Percentiles rank a stretch among this genome's conserved stretches.
These are phyloP conservation scores for Brachypterus glaber DNA, from an alignment of 2,888 invertebrate species.

Conservation along the genomic window DNA sequence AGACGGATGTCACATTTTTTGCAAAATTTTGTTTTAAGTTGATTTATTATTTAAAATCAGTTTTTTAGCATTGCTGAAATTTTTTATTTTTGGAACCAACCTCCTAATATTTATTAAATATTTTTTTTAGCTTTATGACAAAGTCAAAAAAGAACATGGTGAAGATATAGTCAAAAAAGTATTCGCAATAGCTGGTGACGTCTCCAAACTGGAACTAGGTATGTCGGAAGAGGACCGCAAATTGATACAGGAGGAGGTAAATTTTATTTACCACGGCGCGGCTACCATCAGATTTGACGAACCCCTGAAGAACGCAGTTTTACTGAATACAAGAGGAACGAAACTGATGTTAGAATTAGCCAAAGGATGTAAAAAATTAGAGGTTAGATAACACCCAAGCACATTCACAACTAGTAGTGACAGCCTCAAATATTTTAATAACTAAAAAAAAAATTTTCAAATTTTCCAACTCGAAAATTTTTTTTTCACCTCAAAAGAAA, in stretches of 20 bases:
- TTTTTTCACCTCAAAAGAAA: no score
- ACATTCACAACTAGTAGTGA: no score
- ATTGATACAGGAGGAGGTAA: conserved; percentile 55
- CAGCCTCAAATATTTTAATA: no score
- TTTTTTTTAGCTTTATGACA: conserved; percentile 70
- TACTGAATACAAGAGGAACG: conserved; percentile 88
- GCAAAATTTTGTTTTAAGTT: no score
- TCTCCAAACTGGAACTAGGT: conserved; percentile 56
- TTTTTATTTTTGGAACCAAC: no score
- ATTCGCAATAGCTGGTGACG: conserved; percentile 64
- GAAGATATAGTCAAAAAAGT: conserved; percentile 56
- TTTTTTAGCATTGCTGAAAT: no score
- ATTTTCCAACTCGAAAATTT: no score
- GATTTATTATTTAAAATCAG: no score
- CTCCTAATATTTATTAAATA: no score
- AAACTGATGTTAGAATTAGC: conserved; percentile 78
- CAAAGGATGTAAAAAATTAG: conserved; percentile 63
- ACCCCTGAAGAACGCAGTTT: conserved; percentile 75
- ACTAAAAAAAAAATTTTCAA: no score
- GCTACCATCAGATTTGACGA: conserved; percentile 82
- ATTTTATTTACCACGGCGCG: conserved; percentile 78
- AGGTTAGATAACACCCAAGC: conserved; percentile 48
- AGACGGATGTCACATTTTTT: no score
- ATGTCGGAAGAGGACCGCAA: conserved; percentile 57
- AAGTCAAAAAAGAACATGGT: conserved; percentile 55